A percentile compares a stretch with the other conserved stretches of the same genome.
Conservation (phyloP, 2,797 vertebrate genomes). For the Schizothorax lantsangensis region DNA sequence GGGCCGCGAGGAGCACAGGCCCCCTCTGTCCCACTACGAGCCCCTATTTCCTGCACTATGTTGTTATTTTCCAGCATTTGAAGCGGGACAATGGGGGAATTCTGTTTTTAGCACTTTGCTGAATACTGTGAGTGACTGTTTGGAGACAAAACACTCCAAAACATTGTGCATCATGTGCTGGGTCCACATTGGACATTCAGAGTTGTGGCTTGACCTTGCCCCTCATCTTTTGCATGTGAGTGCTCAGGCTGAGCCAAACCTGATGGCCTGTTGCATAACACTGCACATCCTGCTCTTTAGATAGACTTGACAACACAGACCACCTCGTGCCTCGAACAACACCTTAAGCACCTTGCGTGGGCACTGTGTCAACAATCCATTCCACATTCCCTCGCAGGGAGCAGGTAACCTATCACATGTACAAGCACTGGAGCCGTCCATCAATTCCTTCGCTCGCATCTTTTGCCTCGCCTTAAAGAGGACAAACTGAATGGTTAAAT, state of each 20-base stretch:
- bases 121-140: conserved; percentile 13
- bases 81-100: conserved; percentile 29
- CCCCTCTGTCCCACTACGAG: conserved; percentile 21
- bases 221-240: conserved; percentile 43
- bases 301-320: conserved; percentile 4
- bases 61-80: conserved; percentile 30
- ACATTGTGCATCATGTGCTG: conserved; percentile 8
- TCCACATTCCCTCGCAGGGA: conserved; percentile 15
- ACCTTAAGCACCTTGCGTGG: conserved; percentile 24
- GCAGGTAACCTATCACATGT: not conserved
- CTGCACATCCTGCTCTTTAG: conserved; percentile 30
- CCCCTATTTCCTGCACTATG: conserved; percentile 9
- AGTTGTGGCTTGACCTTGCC: conserved; percentile 24
- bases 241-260: conserved; percentile 18
- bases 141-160: not conserved
- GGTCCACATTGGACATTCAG: conserved; percentile 3
- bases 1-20: conserved; percentile 5
- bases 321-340: conserved; percentile 20
- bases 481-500: conserved; percentile 64
- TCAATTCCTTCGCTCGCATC: conserved; percentile 1
- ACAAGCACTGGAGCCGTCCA: conserved; percentile 1
- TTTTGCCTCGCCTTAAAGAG: conserved; percentile 44
- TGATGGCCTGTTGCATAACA: conserved; percentile 21
- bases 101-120: conserved; percentile 20
- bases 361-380: conserved; percentile 28